Percentiles rank a stretch among this genome's conserved stretches.
Conservation (phyloP, 2,113 vertebrate genomes). For the Neolamprologus sp. region DNA sequence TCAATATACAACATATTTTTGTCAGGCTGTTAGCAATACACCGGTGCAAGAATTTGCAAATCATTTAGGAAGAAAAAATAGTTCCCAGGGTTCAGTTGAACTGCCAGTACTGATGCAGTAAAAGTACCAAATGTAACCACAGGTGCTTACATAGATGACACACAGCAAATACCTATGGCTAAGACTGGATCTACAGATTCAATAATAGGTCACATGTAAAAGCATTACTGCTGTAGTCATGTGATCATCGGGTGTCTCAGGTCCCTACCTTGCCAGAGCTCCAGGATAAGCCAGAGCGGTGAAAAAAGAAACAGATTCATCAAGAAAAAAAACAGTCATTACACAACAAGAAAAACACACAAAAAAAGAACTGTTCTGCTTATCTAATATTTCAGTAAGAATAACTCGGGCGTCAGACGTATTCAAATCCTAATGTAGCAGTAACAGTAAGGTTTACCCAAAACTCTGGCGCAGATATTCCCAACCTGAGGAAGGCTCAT, state of each 20-base stretch:
- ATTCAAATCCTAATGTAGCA: background rate
- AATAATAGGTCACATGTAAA: background rate
- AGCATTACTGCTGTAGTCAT: background rate
- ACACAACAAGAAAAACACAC: background rate
- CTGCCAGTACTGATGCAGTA: background rate
- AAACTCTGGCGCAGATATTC: background rate
- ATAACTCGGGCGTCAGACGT: background rate
- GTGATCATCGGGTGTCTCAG: background rate
- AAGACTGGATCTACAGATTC: background rate
- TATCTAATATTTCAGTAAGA: background rate
- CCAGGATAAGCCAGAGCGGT: constrained; percentile 31
- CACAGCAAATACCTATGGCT: background rate
- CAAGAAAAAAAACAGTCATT: background rate
- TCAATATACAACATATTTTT: background rate
- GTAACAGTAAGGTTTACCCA: background rate
- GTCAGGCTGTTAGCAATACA: background rate
- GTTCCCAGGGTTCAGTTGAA: background rate
- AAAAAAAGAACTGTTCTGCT: background rate
- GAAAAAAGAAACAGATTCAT: background rate
- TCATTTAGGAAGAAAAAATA: background rate
- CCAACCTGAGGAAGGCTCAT: background rate
- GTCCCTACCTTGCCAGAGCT: constrained; percentile 45
- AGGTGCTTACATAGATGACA: background rate
- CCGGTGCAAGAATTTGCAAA: background rate
- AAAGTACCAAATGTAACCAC: background rate